phyloP scores from a whole-genome alignment of 2,113 vertebrate species.

The Bucco capensis region DNA sequence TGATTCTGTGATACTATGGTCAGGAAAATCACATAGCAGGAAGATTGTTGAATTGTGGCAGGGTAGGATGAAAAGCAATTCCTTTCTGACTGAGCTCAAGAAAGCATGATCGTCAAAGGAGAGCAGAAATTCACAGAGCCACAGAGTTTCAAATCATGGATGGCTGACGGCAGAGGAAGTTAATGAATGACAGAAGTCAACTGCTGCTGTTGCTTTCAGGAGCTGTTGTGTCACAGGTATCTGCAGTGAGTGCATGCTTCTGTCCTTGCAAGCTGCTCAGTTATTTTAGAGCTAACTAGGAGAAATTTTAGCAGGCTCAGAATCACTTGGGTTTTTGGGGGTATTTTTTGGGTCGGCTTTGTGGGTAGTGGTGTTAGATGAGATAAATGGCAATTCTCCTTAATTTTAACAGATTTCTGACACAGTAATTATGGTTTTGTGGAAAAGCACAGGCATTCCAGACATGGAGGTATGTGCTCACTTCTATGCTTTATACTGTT shows the following conservation, averaged over 20 bases:
- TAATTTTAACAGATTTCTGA: not conserved
- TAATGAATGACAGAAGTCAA: not conserved
- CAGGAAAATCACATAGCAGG: not conserved
- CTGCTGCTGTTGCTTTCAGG: not conserved
- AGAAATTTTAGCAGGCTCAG: not conserved
- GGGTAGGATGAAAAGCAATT: not conserved
- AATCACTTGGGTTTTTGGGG: not conserved
- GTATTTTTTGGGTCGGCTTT: not conserved
- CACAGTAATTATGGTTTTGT: not conserved
- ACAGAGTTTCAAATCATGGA: not conserved
- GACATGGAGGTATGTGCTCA: not conserved
- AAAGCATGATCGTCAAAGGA: not conserved
- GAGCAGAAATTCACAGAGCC: not conserved
- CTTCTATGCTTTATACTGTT: not conserved
- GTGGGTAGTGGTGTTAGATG: not conserved
- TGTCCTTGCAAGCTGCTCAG: not conserved
- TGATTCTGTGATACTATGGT: no score
- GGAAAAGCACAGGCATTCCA: not conserved
- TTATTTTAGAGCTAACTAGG: not conserved
- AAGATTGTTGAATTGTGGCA: not conserved
- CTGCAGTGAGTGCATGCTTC: not conserved
- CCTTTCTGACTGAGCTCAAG: not conserved
- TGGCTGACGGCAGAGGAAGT: not conserved
- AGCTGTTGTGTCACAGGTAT: not conserved
- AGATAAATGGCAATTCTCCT: fast-evolving